Evolutionary conservation across 2,888 invertebrate species (phyloP).

Genomic region (Griposia aprilina): DNA sequence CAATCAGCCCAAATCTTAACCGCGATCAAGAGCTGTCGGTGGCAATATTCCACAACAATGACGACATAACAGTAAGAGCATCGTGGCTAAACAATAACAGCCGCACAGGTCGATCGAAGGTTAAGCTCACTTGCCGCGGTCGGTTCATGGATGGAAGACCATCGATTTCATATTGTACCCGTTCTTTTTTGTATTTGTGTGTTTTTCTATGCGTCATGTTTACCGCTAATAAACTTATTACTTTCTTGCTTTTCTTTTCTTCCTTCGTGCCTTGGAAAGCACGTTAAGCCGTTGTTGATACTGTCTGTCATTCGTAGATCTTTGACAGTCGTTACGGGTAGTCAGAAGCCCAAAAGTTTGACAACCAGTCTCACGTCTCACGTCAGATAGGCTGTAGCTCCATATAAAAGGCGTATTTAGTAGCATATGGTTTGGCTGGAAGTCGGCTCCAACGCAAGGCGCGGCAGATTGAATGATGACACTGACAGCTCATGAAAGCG

Average conservation of each 20-base stretch:
- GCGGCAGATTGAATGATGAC: background rate
- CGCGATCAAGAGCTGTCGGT: background rate
- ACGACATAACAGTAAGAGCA: background rate
- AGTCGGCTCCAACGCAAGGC: background rate
- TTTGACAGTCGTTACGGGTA: background rate
- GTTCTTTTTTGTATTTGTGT: too few species aligned
- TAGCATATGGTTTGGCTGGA: background rate
- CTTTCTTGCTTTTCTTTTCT: too few species aligned
- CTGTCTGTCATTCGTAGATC: background rate
- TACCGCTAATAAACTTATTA: too few species aligned
- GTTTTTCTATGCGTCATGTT: too few species aligned
- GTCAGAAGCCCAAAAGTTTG: background rate
- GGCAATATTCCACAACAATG: background rate
- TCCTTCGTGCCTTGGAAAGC: background rate
- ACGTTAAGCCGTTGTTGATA: background rate
- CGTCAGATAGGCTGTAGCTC: background rate
- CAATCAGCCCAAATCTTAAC: background rate
- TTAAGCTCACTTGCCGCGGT: background rate
- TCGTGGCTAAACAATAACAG: background rate
- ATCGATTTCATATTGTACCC: background rate
- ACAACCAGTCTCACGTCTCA: background rate
- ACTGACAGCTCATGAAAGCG: background rate
- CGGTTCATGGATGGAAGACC: background rate
- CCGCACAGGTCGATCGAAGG: background rate
- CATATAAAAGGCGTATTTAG: background rate